These are phyloP conservation scores for Nesidiocoris tenuis DNA, from an alignment of 2,888 invertebrate species.

Conservation along the genomic window DNA sequence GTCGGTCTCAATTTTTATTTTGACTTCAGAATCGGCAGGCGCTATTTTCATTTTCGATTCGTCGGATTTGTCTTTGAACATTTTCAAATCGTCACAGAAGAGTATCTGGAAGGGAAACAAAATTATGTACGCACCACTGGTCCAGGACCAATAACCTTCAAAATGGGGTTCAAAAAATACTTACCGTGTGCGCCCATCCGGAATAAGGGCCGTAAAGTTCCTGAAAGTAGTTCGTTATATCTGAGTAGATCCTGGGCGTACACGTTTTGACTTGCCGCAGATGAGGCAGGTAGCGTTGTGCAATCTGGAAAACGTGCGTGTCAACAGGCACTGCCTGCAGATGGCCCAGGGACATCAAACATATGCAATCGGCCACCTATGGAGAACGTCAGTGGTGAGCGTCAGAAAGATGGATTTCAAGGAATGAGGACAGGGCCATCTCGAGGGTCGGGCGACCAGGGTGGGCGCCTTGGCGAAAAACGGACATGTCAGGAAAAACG, in stretches of 20 bases:
- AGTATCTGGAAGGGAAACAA: conserved; percentile 62
- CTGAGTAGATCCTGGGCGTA: conserved; percentile 78
- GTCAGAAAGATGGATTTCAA: too few species aligned
- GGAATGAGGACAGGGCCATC: too few species aligned
- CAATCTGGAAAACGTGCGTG: conserved; percentile 91
- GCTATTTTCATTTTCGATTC: too few species aligned
- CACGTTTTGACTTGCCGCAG: conserved; percentile 72
- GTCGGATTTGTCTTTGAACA: conserved; percentile 58
- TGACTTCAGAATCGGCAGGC: too few species aligned
- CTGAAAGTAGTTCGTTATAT: conserved; percentile 80
- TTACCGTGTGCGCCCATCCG: conserved; percentile 93
- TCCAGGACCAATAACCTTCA: too few species aligned
- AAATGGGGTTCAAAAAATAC: conserved; percentile 21
- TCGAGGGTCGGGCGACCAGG: too few species aligned
- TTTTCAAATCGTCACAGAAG: conserved; percentile 77
- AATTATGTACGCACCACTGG: neutral
- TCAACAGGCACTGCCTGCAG: conserved; percentile 89
- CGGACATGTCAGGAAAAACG: too few species aligned
- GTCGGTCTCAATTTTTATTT: too few species aligned
- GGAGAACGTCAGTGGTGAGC: neutral
- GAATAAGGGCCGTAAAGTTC: conserved; percentile 79
- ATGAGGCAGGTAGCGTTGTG: conserved; percentile 72
- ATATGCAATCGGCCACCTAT: conserved; percentile 96
- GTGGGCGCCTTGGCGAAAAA: too few species aligned
- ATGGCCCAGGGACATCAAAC: conserved; percentile 92